Evolutionary conservation across 2,888 invertebrate species (phyloP).

Genomic region (Pristionchus entomophagus): DNA sequence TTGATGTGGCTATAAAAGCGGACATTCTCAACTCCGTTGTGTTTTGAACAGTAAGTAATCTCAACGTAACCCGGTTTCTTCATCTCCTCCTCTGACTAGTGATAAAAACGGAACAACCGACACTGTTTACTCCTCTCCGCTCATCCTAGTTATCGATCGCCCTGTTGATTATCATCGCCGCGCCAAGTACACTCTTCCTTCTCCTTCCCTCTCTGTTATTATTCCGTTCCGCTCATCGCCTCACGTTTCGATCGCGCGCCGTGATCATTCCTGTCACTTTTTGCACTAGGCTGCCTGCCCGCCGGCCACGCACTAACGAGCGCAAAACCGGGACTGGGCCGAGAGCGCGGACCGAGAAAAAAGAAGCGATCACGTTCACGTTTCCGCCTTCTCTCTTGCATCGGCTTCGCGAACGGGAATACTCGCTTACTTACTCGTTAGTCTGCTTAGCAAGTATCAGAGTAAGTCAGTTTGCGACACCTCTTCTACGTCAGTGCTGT

Average conservation of each 20-base stretch:
- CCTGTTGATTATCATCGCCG: background rate
- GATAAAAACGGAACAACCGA: conserved; percentile 21
- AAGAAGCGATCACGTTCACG: background rate
- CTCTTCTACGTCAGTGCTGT: background rate
- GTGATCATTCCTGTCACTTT: background rate
- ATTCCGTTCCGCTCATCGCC: conserved; percentile 20
- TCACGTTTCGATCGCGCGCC: background rate
- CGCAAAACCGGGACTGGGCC: conserved; percentile 23
- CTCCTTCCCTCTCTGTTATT: background rate
- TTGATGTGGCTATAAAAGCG: background rate
- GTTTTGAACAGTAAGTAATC: background rate
- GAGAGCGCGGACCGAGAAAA: background rate
- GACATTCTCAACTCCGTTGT: background rate
- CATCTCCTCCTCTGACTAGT: background rate
- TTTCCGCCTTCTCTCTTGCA: background rate
- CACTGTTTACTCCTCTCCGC: background rate
- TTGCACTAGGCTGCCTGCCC: background rate
- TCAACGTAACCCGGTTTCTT: conserved; percentile 16
- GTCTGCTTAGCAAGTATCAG: conserved; percentile 15
- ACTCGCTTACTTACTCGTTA: no score
- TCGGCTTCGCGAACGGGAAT: background rate
- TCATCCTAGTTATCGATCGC: background rate
- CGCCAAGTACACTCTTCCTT: background rate
- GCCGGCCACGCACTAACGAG: conserved; percentile 31
- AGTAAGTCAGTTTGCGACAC: background rate